Base-by-base conservation (phyloP, 2,888 invertebrate genomes). In the Meiosimyza decipiens region DNA sequence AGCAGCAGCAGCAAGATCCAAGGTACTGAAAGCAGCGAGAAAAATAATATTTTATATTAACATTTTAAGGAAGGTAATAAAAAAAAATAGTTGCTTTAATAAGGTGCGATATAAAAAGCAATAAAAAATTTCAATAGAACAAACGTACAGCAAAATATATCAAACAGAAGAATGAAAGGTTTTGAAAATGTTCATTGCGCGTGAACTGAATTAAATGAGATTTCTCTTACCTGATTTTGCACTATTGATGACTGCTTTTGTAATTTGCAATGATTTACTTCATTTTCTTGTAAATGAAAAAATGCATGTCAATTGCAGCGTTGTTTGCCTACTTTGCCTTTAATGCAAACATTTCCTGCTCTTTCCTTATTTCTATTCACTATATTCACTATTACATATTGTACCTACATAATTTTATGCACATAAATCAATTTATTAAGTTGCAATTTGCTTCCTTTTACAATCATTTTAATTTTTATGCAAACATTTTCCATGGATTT, bases 291-390 rank as follows among this genome's bases (percentile, higher is more conserved):
- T 60, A 40, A 62, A 62, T 51, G 51, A 69, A 69, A 69, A 69
- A 69, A 62, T 52, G 69, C 69, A 51, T 69, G 69, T 69, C 69
- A 69, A 60, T 51, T 33, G 69, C 69, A 69, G 52, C 50, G 33
- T 22, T 28, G 22, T 9, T 40, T 40, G n/a, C 65, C 54, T 65
- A 15, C 28, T 51, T 65, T 51, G 28, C 65, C 6, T 65, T 18
- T 28, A 65, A 65, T 33, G 12, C 54, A 28, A 62, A 6, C 40
- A 47, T 33, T 62, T 62, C 22, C 15, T 28, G 1, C 15, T 40
- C 60, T 5, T 59, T 59, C 59, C 12, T 28, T 28, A 11, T 22
- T 22, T 22, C 60, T 40, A 1, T 60, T 40, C 40, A 40, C 40
- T 40, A 40, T 40, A 40, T 40, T 9, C n/a, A n/a, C 40, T 40